These are phyloP conservation scores for Musca domestica DNA, from an alignment of 1,140 invertebrate species.

Conservation along the genomic window DNA sequence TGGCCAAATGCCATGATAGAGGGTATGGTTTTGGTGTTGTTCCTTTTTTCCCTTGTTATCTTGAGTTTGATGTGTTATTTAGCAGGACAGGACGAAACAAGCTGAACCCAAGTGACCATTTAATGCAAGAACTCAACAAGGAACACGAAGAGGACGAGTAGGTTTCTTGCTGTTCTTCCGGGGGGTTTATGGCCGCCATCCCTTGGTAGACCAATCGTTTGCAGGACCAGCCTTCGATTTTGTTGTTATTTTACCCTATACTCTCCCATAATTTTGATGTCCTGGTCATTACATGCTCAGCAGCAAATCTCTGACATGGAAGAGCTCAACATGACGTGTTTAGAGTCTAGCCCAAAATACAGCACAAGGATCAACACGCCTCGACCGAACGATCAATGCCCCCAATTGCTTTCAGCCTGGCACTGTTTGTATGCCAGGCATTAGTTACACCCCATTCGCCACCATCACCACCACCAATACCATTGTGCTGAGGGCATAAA, in stretches of 20 bases:
- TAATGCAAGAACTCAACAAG: slow-evolving; percentile 1
- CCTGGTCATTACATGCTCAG: not conserved
- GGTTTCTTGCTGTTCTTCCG: not conserved
- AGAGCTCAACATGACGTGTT: too few relatives aligned
- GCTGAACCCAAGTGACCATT: slow-evolving; percentile 1
- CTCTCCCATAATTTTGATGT: not conserved
- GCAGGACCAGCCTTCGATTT: not conserved
- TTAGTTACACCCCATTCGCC: slow-evolving; percentile 8
- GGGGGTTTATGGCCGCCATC: slow-evolving; percentile 7
- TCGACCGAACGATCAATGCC: not conserved
- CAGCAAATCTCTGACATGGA: not conserved
- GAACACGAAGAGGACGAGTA: not conserved
- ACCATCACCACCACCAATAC: too few relatives aligned
- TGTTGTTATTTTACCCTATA: too few relatives aligned
- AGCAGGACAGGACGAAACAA: not conserved
- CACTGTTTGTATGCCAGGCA: not conserved
- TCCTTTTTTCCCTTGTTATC: not conserved
- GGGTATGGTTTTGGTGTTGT: too few relatives aligned
- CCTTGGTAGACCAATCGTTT: not conserved
- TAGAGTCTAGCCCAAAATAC: not conserved
- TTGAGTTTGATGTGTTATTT: slow-evolving; percentile 10
- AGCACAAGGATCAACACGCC: slow-evolving; percentile 12
- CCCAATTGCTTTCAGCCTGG: not conserved
- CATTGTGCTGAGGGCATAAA: not conserved
- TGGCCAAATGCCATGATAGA: not conserved